Percentiles rank a stretch among this genome's conserved stretches.
Conservation (phyloP, 2,797 vertebrate species). For the Galagoides demidoff region DNA sequence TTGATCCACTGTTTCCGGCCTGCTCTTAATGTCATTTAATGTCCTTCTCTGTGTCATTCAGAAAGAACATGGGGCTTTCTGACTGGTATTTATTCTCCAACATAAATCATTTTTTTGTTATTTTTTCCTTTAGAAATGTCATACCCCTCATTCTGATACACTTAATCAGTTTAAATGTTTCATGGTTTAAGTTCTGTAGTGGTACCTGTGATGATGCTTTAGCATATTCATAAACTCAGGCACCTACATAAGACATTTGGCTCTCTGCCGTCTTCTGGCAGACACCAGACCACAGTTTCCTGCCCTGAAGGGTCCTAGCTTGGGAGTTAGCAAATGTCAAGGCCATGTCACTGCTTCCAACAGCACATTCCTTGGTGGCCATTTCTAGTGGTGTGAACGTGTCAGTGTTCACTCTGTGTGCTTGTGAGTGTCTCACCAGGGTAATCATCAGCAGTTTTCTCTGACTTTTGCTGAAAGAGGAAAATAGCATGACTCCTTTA, state of each 20-base stretch:
- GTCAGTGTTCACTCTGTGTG: background rate
- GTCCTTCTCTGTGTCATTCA: background rate
- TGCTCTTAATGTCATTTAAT: background rate
- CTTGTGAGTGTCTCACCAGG: background rate
- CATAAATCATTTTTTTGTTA: background rate
- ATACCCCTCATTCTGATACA: background rate
- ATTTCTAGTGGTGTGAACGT: background rate
- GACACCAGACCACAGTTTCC: background rate
- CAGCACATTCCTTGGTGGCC: background rate
- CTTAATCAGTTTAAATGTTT: background rate
- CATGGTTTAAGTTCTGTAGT: background rate
- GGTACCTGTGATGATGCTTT: background rate
- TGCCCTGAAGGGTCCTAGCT: background rate
- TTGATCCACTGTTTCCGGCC: background rate
- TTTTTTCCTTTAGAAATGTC: slow-evolving; percentile 35
- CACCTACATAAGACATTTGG: background rate
- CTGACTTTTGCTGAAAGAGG: slow-evolving; percentile 7
- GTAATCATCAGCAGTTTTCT: background rate
- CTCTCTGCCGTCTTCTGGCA: background rate
- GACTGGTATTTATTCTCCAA: slow-evolving; percentile 3
- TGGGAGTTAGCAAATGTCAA: background rate
- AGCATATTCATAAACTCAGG: background rate
- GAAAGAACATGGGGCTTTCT: slow-evolving; percentile 19
- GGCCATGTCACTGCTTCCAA: background rate
- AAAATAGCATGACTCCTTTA: slow-evolving; percentile 20